A percentile compares a stretch with the other conserved stretches of the same genome.
Evolutionary conservation across 2,113 vertebrate genomes (phyloP).

Genomic region (Ia io): DNA sequence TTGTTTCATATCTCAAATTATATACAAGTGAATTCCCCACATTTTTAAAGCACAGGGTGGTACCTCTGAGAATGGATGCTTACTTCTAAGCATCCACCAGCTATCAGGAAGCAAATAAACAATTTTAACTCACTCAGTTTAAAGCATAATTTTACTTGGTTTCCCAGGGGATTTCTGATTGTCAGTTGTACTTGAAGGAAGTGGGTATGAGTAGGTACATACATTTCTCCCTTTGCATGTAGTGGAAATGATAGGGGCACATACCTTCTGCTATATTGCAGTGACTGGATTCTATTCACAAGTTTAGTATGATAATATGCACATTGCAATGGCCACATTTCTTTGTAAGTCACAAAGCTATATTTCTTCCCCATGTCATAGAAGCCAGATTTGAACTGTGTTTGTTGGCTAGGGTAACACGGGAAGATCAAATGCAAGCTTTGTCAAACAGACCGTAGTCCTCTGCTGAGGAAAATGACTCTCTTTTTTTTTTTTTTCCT

Average conservation of each 20-base stretch:
- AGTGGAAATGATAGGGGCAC: not conserved
- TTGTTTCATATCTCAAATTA: not conserved
- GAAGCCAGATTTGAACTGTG: constrained; percentile 59
- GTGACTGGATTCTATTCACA: constrained; percentile 36
- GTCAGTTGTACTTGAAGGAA: constrained; percentile 1
- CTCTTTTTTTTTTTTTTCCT: not conserved
- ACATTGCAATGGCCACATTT: not conserved
- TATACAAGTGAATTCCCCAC: not conserved
- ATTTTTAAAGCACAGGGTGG: not conserved
- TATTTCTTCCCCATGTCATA: constrained; percentile 54
- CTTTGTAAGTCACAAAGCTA: not conserved
- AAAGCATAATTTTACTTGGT: not conserved
- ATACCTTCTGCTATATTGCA: constrained; percentile 14
- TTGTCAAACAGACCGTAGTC: constrained; percentile 63
- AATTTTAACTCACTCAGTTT: not conserved
- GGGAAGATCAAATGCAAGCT: constrained; percentile 56
- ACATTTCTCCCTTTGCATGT: constrained; percentile 36
- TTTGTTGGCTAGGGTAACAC: constrained; percentile 43
- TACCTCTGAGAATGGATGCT: not conserved
- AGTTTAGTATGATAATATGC: not conserved
- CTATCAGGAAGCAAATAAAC: not conserved
- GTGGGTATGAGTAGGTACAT: not conserved
- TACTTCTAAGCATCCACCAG: not conserved
- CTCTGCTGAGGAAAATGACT: constrained; percentile 63
- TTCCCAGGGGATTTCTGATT: not conserved